Percentiles rank a stretch among this genome's conserved stretches.
phyloP scores from a whole-genome alignment of 2,797 vertebrate genomes.

The Bothrops alternatus region DNA sequence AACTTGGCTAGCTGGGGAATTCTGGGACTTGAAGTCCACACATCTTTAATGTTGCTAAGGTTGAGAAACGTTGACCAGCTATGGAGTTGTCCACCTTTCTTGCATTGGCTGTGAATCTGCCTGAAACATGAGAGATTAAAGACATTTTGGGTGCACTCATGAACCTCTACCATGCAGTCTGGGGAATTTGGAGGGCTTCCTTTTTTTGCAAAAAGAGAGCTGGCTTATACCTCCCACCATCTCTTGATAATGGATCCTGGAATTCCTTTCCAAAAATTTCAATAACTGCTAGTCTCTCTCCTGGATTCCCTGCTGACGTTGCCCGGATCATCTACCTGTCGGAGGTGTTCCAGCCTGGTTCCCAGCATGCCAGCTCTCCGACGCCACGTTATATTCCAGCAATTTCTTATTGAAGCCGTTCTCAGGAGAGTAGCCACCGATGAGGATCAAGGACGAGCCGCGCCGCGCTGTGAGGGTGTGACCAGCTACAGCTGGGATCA shows the following conservation, averaged over 20 bases:
- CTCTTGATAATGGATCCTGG: background rate
- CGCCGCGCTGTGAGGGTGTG: conserved; percentile 85
- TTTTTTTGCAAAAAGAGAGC: background rate
- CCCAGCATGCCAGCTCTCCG: conserved; percentile 82
- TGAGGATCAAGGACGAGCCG: conserved; percentile 80
- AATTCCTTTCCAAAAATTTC: background rate
- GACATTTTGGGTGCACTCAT: no score
- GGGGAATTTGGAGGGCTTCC: background rate
- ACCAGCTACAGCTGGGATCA: conserved; percentile 82
- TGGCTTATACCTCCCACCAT: no score
- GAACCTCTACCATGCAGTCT: background rate
- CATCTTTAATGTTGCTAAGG: no score
- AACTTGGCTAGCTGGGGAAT: no score
- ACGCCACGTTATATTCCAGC: conserved; percentile 79
- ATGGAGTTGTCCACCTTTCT: background rate
- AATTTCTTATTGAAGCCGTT: conserved; percentile 91
- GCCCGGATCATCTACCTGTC: conserved; percentile 49
- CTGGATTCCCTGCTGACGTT: no score
- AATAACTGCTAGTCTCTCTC: no score
- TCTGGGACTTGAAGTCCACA: no score
- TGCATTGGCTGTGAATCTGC: background rate
- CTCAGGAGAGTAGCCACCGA: conserved; percentile 90
- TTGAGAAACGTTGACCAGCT: background rate
- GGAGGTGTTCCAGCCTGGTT: conserved; percentile 83
- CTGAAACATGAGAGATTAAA: background rate